Percentiles rank a stretch among this genome's conserved stretches.
These are phyloP conservation scores for Rhynchophorus ferrugineus DNA, from an alignment of 1,140 invertebrate species.

Conservation along the genomic window DNA sequence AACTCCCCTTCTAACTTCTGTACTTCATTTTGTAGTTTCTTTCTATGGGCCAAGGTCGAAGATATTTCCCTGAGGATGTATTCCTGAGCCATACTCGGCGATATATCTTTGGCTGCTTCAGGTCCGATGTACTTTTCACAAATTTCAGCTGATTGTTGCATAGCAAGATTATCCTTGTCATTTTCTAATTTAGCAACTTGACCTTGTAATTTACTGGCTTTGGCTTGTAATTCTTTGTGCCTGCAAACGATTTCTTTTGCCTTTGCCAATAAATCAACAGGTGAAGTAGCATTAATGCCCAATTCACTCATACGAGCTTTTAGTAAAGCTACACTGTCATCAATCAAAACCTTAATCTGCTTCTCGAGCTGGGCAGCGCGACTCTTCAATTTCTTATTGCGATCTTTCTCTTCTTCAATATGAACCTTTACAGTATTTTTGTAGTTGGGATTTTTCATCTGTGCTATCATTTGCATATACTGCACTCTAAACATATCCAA, in stretches of 20 bases:
- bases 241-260: slow-evolving; percentile 87
- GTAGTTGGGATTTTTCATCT: slow-evolving; percentile 73
- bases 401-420: slow-evolving; percentile 76
- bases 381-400: slow-evolving; percentile 69
- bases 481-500: slow-evolving; percentile 77
- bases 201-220: slow-evolving; percentile 71
- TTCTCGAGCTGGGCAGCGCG: slow-evolving; percentile 80
- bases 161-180: slow-evolving; percentile 61
- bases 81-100: slow-evolving; percentile 64
- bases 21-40: slow-evolving; percentile 72
- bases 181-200: slow-evolving; percentile 65
- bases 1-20: slow-evolving; percentile 68
- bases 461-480: slow-evolving; percentile 71
- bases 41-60: slow-evolving; percentile 69
- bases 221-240: slow-evolving; percentile 84
- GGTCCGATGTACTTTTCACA: slow-evolving; percentile 54
- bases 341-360: slow-evolving; percentile 82
- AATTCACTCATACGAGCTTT: slow-evolving; percentile 87
- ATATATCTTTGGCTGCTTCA: slow-evolving; percentile 47
- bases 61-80: slow-evolving; percentile 79
- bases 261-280: slow-evolving; percentile 76
- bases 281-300: slow-evolving; percentile 74
- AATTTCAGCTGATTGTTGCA: slow-evolving; percentile 59
- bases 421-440: slow-evolving; percentile 63
- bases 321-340: slow-evolving; percentile 83